phyloP scores from a whole-genome alignment of 2,797 vertebrate species.

The Novumbra hubbsi region DNA sequence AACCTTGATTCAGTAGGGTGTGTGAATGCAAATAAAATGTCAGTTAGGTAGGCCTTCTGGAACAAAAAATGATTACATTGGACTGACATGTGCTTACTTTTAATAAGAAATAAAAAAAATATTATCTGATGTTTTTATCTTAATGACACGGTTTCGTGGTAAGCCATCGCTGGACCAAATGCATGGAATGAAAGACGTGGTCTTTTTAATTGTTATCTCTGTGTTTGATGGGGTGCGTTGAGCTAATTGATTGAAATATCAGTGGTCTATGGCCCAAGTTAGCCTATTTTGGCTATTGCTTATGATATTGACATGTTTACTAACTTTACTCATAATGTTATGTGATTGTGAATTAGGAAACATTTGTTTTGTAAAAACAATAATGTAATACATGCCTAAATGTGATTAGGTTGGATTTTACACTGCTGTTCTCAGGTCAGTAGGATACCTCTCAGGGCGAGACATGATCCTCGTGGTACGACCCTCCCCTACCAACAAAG shows the following conservation, averaged over 20 bases:
- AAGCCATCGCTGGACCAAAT: background rate
- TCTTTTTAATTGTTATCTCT: background rate
- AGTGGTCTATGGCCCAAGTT: background rate
- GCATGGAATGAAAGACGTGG: background rate
- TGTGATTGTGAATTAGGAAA: background rate
- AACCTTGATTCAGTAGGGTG: too few species aligned
- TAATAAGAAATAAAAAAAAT: too few species aligned
- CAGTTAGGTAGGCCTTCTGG: too few species aligned
- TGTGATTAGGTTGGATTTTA: slow-evolving; percentile 9
- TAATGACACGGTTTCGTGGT: background rate
- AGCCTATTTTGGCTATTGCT: background rate
- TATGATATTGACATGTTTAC: background rate
- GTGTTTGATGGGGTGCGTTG: background rate
- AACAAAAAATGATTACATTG: too few species aligned
- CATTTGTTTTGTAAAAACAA: background rate
- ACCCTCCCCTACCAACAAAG: slow-evolving; percentile 52
- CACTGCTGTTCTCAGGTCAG: slow-evolving; percentile 52
- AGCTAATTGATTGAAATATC: background rate
- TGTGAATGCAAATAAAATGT: too few species aligned
- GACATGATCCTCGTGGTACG: slow-evolving; percentile 47
- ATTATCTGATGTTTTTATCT: too few species aligned
- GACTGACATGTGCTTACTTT: too few species aligned
- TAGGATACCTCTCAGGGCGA: slow-evolving; percentile 17
- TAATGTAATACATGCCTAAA: background rate
- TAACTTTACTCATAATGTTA: background rate